Percentiles rank a stretch among this genome's conserved stretches.
Evolutionary conservation across 2,888 invertebrate genomes (phyloP).

Genomic region (Conchocele bisecta): DNA sequence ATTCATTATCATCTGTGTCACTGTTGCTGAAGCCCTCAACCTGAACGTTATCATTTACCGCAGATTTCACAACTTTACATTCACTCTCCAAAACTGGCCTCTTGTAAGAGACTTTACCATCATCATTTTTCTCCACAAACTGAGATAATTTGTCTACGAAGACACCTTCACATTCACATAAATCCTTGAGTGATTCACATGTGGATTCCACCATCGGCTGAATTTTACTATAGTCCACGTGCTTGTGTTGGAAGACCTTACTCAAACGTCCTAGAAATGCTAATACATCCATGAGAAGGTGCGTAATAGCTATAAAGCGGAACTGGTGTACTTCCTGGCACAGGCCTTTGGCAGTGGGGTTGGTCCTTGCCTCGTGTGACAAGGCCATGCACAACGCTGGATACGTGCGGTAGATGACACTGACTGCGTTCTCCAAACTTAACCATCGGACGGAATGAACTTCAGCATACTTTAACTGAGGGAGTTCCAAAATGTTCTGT

Average conservation of each 20-base stretch:
- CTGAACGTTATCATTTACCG: conserved; percentile 9
- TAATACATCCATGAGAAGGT: conserved; percentile 53
- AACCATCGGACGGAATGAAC: conserved; percentile 53
- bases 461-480: conserved; percentile 38
- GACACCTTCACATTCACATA: conserved; percentile 10
- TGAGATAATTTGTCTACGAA: conserved; percentile 17
- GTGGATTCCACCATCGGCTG: conserved; percentile 27
- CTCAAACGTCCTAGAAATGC: conserved; percentile 31
- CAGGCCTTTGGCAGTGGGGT: conserved; percentile 42
- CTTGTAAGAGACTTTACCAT: conserved; percentile 9
- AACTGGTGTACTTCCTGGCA: conserved; percentile 41
- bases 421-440: conserved; percentile 44
- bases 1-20: not conserved
- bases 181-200: conserved; percentile 24
- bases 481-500: conserved; percentile 38
- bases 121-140: conserved; percentile 13
- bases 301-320: conserved; percentile 43
- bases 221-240: conserved; percentile 40
- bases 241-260: conserved; percentile 33
- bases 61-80: conserved; percentile 1
- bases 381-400: conserved; percentile 38
- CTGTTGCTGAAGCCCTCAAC: conserved; percentile 7
- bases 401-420: conserved; percentile 44
- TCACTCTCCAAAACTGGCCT: conserved; percentile 21
- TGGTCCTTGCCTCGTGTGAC: conserved; percentile 31